Conservation (phyloP, 1,140 invertebrate genomes). For the Limonius californicus region DNA sequence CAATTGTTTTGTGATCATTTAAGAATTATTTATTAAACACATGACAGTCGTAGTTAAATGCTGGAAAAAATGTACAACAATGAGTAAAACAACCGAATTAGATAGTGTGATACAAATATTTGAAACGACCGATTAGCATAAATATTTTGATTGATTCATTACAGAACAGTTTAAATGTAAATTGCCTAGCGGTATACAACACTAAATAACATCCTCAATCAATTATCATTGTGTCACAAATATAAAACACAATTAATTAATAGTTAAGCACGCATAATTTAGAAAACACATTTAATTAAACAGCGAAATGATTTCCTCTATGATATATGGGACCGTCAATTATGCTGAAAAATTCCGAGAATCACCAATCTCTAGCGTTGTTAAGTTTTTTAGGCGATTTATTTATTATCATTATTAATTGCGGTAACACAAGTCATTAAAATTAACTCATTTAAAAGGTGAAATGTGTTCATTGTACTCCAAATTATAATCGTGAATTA, state of each 20-base stretch:
- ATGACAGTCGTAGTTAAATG: no score
- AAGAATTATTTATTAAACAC: no score
- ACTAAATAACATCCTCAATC: not conserved
- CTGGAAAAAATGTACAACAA: no score
- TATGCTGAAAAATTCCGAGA: not conserved
- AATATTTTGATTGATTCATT: constrained; percentile 15
- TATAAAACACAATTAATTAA: constrained; percentile 10
- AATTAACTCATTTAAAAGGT: constrained; percentile 10
- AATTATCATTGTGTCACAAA: not conserved
- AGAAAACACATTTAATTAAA: constrained; percentile 3
- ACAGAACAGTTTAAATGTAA: not conserved
- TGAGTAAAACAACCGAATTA: no score
- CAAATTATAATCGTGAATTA: not conserved
- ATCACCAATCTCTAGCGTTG: not conserved
- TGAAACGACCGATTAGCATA: no score
- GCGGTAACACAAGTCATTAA: not conserved
- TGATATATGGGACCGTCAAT: constrained; percentile 2
- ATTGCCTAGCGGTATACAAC: constrained; percentile 5
- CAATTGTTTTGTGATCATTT: no score
- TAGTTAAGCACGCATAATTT: not conserved
- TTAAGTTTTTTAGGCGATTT: not conserved
- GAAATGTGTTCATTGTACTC: not conserved
- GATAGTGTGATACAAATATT: no score
- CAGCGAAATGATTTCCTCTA: not conserved
- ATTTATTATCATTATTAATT: constrained; percentile 5